Evolutionary conservation across 2,888 invertebrate genomes (phyloP), one percentile per base, ranked within the genome.

Genomic region (Eristalinus sepulchralis): DNA sequence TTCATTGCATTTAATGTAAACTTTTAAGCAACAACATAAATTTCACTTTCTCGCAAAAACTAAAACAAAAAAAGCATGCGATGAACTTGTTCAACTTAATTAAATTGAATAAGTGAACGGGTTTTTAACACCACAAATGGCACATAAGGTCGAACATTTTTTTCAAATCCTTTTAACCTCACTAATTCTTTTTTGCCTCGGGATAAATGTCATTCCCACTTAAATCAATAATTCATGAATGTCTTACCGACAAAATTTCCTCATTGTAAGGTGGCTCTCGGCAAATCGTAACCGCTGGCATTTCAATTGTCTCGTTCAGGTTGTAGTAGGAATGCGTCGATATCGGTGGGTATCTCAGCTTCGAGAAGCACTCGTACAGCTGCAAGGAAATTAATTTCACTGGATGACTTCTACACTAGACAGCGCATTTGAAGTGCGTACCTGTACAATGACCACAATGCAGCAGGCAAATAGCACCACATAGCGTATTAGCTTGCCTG

Each of bases 261-360:
- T 90, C 93, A 89, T 95, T 95, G 89, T 95, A 96, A 0, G 95
- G 93, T 0, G 96, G 96, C 76, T 95, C 94, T 24, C 95, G 93
- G 88, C 96, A 96, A 88, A 96, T 93, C 0, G 96, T 96, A 0
- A 96, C 90, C 62, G 95, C 95, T 0, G 96, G 96, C 91, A 95
- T 96, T 88, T 93, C 91, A 71, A 96, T 93, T 0, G 95, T 94
- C 34, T 95, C 94, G 90, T 96, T 96, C 76, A 95, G 93, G 88
- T 94, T 94, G 84, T 95, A 95, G 89, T 94, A 94, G 0, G 95
- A 95, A 91, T 95, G 94, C 1, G 96, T 96, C 0, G 95, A 94
- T 34, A 95, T 94, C 0, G 96, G 96, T 0, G 95, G 95, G 86
- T 94, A 90, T 8, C 94, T 90, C 72, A 96, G 90, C 90, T 96